Evolutionary conservation across 2,113 vertebrate genomes (phyloP), one percentile per base, ranked within the genome.

Genomic region (Thryonomys swinderianus): DNA sequence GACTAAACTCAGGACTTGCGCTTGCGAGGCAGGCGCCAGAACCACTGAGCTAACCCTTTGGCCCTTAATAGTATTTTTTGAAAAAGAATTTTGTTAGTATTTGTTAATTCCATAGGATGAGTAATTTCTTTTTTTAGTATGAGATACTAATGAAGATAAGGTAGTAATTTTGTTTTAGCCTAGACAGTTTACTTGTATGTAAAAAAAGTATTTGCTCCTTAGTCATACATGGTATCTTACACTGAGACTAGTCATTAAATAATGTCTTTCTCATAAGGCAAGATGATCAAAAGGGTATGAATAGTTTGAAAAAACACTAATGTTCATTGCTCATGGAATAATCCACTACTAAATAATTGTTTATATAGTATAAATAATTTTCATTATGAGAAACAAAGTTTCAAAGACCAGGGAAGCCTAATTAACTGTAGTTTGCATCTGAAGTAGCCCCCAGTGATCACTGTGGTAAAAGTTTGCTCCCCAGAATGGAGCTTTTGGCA

Each of bases 201-300:
- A 67, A 53, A 85, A 53, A 80, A 93, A 79, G 18, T 79, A 85
- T 79, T 82, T 96, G 62, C 53, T 94, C 73, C 57, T 11, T 27
- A 88, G 14, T 57, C 9, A 67, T 48, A 32, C 23, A 0, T 84
- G 80, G n/a, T 82, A 27, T 21, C 80, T 73, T 85, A 76, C 69
- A 71, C 67, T 53, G 21, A 82, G 55, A 73, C 83, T 81, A 59
- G 55, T 79, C 66, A 83, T 95, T 88, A 91, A 92, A 81, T 79
- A 27, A 69, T 88, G 61, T 32, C 64, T 42, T 94, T 80, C n/a
- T 88, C 71, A 30, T 69, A 64, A 94, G 51, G 37, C 67, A 85
- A 80, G 25, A 69, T 13, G 67, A 91, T 10, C 11, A 45, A 71
- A 87, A 92, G 34, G 30, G 11, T 34, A 37, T 53, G 76, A 25